Percentiles rank a stretch among this genome's conserved stretches.
These are phyloP conservation scores for Dolichoris vasculosae DNA, from an alignment of 1,140 invertebrate genomes.

Conservation along the genomic window DNA sequence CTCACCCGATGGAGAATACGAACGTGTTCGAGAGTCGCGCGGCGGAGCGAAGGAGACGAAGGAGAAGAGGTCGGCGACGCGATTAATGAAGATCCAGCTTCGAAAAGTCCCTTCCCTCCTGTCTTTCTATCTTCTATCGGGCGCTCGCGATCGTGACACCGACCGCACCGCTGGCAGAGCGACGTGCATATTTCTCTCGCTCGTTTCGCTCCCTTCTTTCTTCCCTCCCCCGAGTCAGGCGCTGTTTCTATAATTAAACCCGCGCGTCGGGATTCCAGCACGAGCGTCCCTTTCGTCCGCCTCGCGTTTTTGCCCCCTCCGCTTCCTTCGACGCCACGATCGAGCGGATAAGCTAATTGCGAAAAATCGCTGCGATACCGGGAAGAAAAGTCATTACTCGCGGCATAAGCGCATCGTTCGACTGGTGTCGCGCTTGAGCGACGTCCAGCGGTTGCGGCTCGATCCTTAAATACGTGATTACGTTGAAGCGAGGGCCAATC, in stretches of 20 bases:
- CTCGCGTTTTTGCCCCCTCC: neutral
- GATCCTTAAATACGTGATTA: neutral
- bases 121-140: neutral
- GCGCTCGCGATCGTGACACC: constrained; percentile 20
- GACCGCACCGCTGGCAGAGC: neutral
- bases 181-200: neutral
- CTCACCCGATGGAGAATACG: too few species aligned
- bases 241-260: constrained; percentile 62
- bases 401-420: neutral
- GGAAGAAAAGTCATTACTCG: neutral
- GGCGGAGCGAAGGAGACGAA: neutral
- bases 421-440: neutral
- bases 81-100: constrained; percentile 43
- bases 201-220: neutral
- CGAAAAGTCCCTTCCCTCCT: neutral
- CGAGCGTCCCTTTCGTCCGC: constrained; percentile 16
- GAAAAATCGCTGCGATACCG: constrained; percentile 31
- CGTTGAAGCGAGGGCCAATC: neutral
- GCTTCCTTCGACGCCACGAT: neutral
- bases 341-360: constrained; percentile 49
- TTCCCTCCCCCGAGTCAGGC: neutral
- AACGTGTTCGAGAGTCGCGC: too few species aligned
- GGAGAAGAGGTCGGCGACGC: neutral
- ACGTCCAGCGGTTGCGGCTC: neutral
- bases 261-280: constrained; percentile 58